Conservation (phyloP, 2,113 vertebrate genomes). For the Halichoeres trimaculatus region DNA sequence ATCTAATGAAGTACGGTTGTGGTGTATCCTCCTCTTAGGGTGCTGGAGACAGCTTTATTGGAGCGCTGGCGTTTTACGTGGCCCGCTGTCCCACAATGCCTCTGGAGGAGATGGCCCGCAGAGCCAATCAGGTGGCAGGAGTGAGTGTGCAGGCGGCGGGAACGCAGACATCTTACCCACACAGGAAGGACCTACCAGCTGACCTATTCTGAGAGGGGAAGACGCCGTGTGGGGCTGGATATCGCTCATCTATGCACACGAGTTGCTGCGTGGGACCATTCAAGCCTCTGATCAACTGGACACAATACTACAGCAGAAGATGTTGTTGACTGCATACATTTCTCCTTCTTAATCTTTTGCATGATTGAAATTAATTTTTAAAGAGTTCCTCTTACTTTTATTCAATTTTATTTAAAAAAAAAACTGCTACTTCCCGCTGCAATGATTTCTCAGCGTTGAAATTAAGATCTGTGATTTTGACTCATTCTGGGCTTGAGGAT, state of each 20-base stretch:
- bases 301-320: no score
- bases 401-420: background rate
- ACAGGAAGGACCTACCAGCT: conserved; percentile 85
- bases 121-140: conserved; percentile 88
- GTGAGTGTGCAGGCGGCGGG: conserved; percentile 89
- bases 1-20: conserved; percentile 30
- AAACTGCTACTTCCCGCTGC: background rate
- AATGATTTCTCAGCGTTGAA: background rate
- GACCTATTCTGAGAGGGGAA: conserved; percentile 82
- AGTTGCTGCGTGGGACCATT: no score
- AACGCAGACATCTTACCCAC: conserved; percentile 92
- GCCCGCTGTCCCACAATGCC: conserved; percentile 87
- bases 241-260: no score
- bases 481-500: no score
- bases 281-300: no score
- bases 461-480: background rate
- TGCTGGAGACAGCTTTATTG: conserved; percentile 97
- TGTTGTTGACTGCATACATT: no score
- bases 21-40: conserved; percentile 84
- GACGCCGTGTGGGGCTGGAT: background rate
- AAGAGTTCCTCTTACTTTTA: background rate
- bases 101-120: conserved; percentile 91
- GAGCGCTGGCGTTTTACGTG: conserved; percentile 93
- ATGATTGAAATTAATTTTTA: background rate
- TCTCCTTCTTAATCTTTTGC: no score